Evolutionary conservation across 2,888 invertebrate species (phyloP), one percentile per base, ranked within the genome.

Genomic region (Scelioninae gen. 1): DNA sequence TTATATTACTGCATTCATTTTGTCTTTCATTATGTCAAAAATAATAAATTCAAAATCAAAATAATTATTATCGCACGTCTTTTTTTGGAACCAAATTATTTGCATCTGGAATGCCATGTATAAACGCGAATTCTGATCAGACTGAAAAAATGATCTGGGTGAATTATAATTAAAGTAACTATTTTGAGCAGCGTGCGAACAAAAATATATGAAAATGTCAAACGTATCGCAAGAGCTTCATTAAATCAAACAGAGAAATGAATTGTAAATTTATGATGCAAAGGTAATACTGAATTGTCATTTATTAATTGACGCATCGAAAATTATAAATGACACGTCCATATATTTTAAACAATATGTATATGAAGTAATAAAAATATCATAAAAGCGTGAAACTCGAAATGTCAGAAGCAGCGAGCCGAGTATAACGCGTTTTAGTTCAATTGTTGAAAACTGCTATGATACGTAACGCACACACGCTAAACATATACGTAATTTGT

Each of bases 221-320:
- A 74, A 75, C 69, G 76, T 65, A 53, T 74, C 77, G 77, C 71
- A 58, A 51, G 65, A 75, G 82, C 75, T 83, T 78, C 60, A 79
- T 83, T 79, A 71, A 79, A 78, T 75, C 75, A 75, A 79, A 63
- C 74, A 69, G 74, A 74, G 74, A 75, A 77, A 77, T 79, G 83
- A 83, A 79, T 83, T 83, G 83, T 76, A 79, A 75, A 79, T 83
- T 83, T 66, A 79, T 76, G 79, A 79, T 72, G 79, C 79, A 83
- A 68, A 71, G 79, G 83, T 76, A 79, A 79, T 79, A 62, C 75
- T 15, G 83, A 83, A 83, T 83, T 79, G 83, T 83, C 83, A 83
- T 83, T 83, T 78, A 79, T 83, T 83, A 83, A 83, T 83, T 83
- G 79, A 83, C 71, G 83, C 76, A 79, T 83, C 75, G 78, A 75